Evolutionary conservation across 1,140 invertebrate species (phyloP), one percentile per base, ranked within the genome.

Genomic region (Lordiphosa collinella): DNA sequence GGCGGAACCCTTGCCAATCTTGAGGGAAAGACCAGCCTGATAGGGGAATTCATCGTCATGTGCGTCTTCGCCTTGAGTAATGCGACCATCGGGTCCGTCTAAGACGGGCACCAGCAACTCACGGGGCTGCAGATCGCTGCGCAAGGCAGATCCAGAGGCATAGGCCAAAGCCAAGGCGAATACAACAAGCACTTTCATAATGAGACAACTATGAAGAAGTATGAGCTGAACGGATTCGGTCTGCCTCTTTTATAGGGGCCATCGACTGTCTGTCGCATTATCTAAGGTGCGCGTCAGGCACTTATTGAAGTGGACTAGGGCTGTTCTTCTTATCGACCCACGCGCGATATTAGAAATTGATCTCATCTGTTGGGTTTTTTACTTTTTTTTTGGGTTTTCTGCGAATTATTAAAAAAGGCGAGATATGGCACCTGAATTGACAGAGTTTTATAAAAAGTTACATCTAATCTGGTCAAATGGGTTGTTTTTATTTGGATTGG

Each of bases 21-120:
- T 87, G 35, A 89, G 70, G 4, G 70, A 63, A 0, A 89, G 72
- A 68, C 87, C 76, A 9, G 82, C 87, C 54, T 89, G 88, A 48
- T 90, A 88, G 46, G 89, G 88, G 60, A 90, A 89, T 71, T 90
- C 72, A 25, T 71, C 73, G 4, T 35, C 46, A 4, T 29, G 29
- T 29, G 89, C 89, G 18, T 74, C 63, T 2, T 72, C 31, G 10
- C 89, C 89, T 37, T 88, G 60, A 43, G 89, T 88, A 58, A 90
- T 90, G 40, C 89, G 79, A 36, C 85, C 75, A 13, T 59, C 63
- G 4, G 41, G 62, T 14, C 56, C 67, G 2, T 64, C 66, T 34
- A 46, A 5, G 4, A 65, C 69, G 16, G 74, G 71, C 16, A 62
- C 32, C 11, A 38, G 50, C n/a, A 63, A 36, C n/a, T 73, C 49